Base-by-base conservation (phyloP, 2,797 vertebrate species). In the Cuniculus paca region DNA sequence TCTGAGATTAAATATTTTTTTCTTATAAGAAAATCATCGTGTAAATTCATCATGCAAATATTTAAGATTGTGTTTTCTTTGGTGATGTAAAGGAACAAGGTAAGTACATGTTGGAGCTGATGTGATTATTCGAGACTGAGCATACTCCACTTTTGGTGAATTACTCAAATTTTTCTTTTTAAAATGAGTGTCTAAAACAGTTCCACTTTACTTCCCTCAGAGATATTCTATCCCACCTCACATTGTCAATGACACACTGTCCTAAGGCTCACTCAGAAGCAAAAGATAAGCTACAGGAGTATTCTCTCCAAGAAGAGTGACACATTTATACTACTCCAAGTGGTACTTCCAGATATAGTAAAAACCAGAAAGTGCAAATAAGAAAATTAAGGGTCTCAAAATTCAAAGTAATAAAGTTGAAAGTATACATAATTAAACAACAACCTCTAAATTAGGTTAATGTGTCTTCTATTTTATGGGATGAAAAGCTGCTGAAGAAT, bases 371-470 rank as follows among this genome's bases (percentile, higher is more conserved):
- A 82, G 74, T 88, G 0, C 50, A 96, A 88, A 91, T 22, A 94
- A 90, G 48, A 60, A 95, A 94, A 77, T 79, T 22, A 68, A 94
- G 22, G 11, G 26, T 48, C 42, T 94, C 88, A 50, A 96, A 87
- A 72, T 90, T 74, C 80, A 87, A 91, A 84, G 52, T 81, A 87
- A 87, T 91, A 94, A 94, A 50, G 36, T 83, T 93, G 39, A 50
- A 77, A 82, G n/a, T 74, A 91, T 36, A 65, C 19, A 36, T 92
- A 95, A 63, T 80, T 93, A 48, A 95, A 58, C 28, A 80, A 36
- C 28, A 63, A 58, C 28, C 61, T 89, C 89, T 92, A 70, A 86
- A 65, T 92, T 52, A 88, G 74, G 36, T 82, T 87, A 85, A 94
- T 87, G 6, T 7, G 0, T 87, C 3, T 61, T 65, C 63, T 78